Percentiles rank a stretch among this genome's conserved stretches.
Conservation (phyloP, 2,113 vertebrate genomes). For the Osmerus eperlanus region DNA sequence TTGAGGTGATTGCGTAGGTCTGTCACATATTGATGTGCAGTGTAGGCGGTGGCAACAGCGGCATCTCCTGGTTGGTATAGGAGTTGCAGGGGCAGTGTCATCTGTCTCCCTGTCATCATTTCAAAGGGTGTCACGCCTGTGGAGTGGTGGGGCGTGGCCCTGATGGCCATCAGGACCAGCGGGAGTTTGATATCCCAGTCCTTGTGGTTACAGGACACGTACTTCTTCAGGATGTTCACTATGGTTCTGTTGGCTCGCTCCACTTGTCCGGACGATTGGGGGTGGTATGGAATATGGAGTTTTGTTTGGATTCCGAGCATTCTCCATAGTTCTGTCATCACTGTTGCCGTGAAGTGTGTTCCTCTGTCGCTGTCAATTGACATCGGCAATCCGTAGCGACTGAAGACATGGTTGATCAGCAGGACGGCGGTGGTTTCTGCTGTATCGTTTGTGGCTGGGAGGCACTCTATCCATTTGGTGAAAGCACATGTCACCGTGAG, state of each 20-base stretch:
- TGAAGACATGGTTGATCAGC: slow-evolving; percentile 30
- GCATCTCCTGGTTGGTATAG: slow-evolving; percentile 11
- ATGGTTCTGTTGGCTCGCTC: slow-evolving; percentile 27
- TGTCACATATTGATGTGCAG: slow-evolving; percentile 9
- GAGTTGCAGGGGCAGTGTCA: slow-evolving; percentile 24
- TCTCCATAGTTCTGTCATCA: not conserved
- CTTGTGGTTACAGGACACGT: slow-evolving; percentile 7
- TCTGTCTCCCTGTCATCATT: slow-evolving; percentile 21
- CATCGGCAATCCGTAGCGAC: slow-evolving; percentile 8
- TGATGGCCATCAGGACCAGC: slow-evolving; percentile 20
- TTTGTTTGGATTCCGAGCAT: slow-evolving; percentile 7
- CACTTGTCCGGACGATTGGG: slow-evolving; percentile 13
- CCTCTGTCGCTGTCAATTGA: slow-evolving; percentile 10
- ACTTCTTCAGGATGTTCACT: slow-evolving; percentile 20
- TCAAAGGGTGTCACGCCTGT: slow-evolving; percentile 22
- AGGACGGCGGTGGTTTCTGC: slow-evolving; percentile 11
- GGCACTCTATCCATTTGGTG: not conserved
- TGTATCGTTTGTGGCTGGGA: slow-evolving; percentile 19
- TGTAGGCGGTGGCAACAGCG: slow-evolving; percentile 2
- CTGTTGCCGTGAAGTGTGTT: slow-evolving; percentile 15
- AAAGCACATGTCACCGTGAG: slow-evolving; percentile 17
- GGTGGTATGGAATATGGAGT: slow-evolving; percentile 20
- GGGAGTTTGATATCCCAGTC: slow-evolving; percentile 25
- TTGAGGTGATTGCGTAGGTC: slow-evolving; percentile 9
- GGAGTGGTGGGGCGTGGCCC: slow-evolving; percentile 16